Percentiles rank a stretch among this genome's conserved stretches.
These are phyloP conservation scores for Cyaniris semiargus DNA, from an alignment of 2,888 invertebrate species.

Conservation along the genomic window DNA sequence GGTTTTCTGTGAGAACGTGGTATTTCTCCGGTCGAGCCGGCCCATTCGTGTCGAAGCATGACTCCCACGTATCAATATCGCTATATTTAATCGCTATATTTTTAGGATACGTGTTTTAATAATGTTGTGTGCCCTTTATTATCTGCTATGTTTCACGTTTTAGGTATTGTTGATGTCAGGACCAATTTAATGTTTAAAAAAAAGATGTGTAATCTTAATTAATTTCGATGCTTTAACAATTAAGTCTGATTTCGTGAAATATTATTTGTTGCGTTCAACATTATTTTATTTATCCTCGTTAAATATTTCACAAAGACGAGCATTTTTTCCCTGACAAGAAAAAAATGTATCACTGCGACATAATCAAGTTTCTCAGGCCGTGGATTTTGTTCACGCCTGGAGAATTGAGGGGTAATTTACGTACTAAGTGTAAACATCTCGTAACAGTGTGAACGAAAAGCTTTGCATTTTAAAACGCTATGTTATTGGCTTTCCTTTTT, in stretches of 20 bases:
- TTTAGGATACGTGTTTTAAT: too few relatives aligned
- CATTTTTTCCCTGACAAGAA: not conserved
- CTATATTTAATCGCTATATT: too few relatives aligned
- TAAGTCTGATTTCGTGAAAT: not conserved
- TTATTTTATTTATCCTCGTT: not conserved
- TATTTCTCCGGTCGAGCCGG: too few relatives aligned
- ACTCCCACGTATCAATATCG: too few relatives aligned
- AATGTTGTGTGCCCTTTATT: too few relatives aligned
- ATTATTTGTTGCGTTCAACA: not conserved
- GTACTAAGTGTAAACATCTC: conserved; percentile 55
- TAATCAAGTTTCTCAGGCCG: conserved; percentile 47
- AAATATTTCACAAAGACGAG: not conserved
- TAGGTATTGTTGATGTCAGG: too few relatives aligned
- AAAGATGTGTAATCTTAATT: too few relatives aligned
- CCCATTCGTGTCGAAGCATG: too few relatives aligned
- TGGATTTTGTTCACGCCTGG: conserved; percentile 54
- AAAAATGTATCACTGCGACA: conserved; percentile 7
- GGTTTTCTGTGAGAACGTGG: too few relatives aligned
- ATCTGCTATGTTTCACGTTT: not conserved
- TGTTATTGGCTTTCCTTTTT: conserved; percentile 52
- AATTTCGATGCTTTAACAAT: not conserved
- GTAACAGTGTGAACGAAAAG: conserved; percentile 58
- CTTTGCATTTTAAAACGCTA: conserved; percentile 63
- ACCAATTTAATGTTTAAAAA: too few relatives aligned
- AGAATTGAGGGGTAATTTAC: conserved; percentile 69